Conservation (phyloP, 2,888 invertebrate species). For the Pterostichus niger region DNA sequence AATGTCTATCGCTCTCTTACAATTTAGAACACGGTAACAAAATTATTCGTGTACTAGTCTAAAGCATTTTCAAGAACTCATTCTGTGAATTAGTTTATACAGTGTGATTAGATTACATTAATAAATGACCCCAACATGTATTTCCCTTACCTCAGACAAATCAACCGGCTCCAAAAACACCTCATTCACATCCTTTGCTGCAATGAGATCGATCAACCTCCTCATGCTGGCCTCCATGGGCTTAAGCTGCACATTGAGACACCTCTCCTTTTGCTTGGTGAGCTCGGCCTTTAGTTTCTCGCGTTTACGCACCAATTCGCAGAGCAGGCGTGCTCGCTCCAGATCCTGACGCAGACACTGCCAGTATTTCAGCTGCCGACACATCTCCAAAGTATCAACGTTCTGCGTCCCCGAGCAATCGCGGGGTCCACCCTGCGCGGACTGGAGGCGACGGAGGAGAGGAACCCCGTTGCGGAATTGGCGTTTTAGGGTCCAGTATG, state of each 20-base stretch:
- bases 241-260: slow-evolving; percentile 88
- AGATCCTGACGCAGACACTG: slow-evolving; percentile 95
- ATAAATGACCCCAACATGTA: too few species aligned
- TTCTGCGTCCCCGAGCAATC: slow-evolving; percentile 48
- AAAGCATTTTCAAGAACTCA: too few species aligned
- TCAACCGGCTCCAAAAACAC: slow-evolving; percentile 97
- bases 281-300: slow-evolving; percentile 96
- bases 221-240: slow-evolving; percentile 90
- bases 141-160: slow-evolving; percentile 82
- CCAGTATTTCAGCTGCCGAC: slow-evolving; percentile 95
- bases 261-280: slow-evolving; percentile 89
- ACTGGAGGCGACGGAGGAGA: slow-evolving; percentile 90
- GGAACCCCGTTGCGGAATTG: slow-evolving; percentile 98
- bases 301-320: slow-evolving; percentile 96
- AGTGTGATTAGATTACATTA: too few species aligned
- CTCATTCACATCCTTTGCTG: slow-evolving; percentile 89
- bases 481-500: slow-evolving; percentile 98
- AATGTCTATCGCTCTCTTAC: too few species aligned
- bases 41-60: too few species aligned
- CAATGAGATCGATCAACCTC: slow-evolving; percentile 87
- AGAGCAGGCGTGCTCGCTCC: slow-evolving; percentile 94
- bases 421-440: slow-evolving; percentile 75
- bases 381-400: slow-evolving; percentile 85
- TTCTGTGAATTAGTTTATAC: too few species aligned
- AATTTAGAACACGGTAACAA: too few species aligned